These are phyloP conservation scores for Vultur gryphus DNA, from an alignment of 2,797 vertebrate species.

Conservation along the genomic window DNA sequence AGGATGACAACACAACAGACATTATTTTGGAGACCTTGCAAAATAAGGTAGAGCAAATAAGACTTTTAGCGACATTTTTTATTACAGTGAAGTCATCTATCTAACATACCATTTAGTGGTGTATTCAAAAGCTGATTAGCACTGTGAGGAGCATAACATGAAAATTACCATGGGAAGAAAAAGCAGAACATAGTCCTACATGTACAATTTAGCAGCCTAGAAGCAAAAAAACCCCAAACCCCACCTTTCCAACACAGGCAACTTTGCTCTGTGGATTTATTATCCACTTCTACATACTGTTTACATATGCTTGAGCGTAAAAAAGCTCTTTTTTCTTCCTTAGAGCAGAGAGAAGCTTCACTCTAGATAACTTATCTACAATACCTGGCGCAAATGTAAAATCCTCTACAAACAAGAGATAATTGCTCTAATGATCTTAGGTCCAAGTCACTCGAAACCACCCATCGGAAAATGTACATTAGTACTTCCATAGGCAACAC, in stretches of 20 bases:
- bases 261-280: background rate
- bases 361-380: background rate
- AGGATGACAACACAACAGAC: background rate
- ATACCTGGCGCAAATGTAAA: constrained; percentile 98
- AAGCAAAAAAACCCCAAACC: background rate
- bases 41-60: background rate
- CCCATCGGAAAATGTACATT: constrained; percentile 99
- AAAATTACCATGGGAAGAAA: background rate
- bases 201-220: background rate
- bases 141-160: background rate
- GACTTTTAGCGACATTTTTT: background rate
- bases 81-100: background rate
- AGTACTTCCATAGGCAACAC: constrained; percentile 92
- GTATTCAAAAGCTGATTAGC: background rate
- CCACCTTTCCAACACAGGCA: background rate
- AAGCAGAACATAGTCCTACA: background rate
- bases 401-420: constrained; percentile 93
- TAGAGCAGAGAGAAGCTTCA: background rate
- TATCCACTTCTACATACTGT: background rate
- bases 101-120: background rate
- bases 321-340: background rate
- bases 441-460: constrained; percentile 96
- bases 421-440: constrained; percentile 93
- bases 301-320: background rate
- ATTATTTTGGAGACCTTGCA: background rate